Base-by-base conservation (phyloP, 2,888 invertebrate genomes). In the Drosophila peninsularis region DNA sequence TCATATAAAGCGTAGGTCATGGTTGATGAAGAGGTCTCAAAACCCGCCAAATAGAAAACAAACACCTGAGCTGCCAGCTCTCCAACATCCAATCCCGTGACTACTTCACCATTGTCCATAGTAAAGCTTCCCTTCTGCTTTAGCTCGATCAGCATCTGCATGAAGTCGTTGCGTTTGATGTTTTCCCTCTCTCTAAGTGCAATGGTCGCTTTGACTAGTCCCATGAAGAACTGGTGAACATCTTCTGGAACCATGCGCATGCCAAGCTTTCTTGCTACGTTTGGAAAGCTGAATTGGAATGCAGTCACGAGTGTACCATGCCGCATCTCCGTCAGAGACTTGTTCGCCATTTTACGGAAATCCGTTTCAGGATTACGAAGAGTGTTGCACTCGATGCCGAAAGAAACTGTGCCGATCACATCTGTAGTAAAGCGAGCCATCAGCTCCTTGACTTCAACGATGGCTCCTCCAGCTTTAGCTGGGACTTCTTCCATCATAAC, bases 1-100 rank as follows among this genome's bases (percentile, higher is more conserved):
- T 93, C 93, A 70, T 93, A 94, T 1, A 94, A 71, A 5, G 91
- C 90, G 75, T 93, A 93, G 30, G 92, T 92, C 80, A 93, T 90
- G 0, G 93, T 92, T 0, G 93, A 91, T 2, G 92, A 91, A 0
- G 94, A 94, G 0, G 94, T 94, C 81, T 94, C 94, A 61, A 92
- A 94, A 2, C 94, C 94, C 30, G 93, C 94, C 10, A 90, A 64
- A 69, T 93, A 93, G 66, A 95, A 94, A 3, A 93, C 88, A 45
- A 94, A 92, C 19, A 94, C 93, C 56, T 95, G 94, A 0, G 94
- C 93, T 0, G 93, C 91, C 6, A 94, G 78, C n/a, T 94, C 83
- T 1, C 93, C 91, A 10, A 93, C 85, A 0, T 71, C 56, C 58
- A 88, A 52, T 52, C 75, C 85, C 4, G 63, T 76, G 45, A 85